Evolutionary conservation across 2,888 invertebrate genomes (phyloP), one percentile per base, ranked within the genome.

Genomic region (Maniola hyperantus): DNA sequence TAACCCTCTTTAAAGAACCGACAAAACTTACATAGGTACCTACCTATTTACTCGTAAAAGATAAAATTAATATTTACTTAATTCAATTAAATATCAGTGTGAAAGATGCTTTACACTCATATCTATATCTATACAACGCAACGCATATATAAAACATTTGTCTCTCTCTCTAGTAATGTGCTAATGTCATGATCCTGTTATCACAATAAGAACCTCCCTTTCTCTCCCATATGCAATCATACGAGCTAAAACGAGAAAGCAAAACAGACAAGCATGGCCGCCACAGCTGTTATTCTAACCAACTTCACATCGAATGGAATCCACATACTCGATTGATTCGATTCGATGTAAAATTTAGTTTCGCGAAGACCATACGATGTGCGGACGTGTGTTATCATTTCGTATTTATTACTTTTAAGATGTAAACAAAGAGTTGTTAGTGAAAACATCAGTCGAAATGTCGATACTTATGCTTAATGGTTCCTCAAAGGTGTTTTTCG

Each of bases 391-490:
- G 33, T 48, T 64, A 39, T 53, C 8, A 26, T 10, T 51, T 10
- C 15, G 26, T 20, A 64, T n/a, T 33, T 53, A 39, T 53, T 48
- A 58, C 65, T 57, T 64, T 67, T 81, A 87, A 83, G 83, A 89
- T 88, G 88, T 89, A 88, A 89, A 89, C 87, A 87, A 84, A 83
- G 57, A 42, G 51, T 20, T 54, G 33, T 42, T 53, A 62, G 26
- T 53, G 42, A 46, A 62, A 67, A 79, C 73, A 71, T 67, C 46
- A 66, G 57, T 51, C 70, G 78, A 73, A 74, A 81, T 84, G 81
- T 73, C 80, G 69, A 77, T 77, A 79, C 77, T 79, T 50, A 65
- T 51, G 69, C 76, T 70, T 66, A 69, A 71, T 64, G 74, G 53
- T 26, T 36, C 15, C 77, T 77, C 77, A 71, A 69, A 69, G 66